Percentiles rank a stretch among this genome's conserved stretches.
Evolutionary conservation across 2,888 invertebrate species (phyloP).

Genomic region (Drosophila macrothrix): DNA sequence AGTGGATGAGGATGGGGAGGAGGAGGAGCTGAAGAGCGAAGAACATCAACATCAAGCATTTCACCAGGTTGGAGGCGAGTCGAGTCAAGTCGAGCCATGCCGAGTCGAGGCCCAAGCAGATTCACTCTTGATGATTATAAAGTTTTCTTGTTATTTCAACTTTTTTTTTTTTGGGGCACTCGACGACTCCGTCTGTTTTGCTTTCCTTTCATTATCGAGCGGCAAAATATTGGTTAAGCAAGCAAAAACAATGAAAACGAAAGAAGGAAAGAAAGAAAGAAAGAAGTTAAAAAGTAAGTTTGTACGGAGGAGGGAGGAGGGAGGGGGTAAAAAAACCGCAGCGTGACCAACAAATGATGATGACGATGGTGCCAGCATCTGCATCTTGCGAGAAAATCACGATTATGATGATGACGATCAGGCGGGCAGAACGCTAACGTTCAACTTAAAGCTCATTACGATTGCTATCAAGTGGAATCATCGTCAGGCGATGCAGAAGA

Average conservation of each 20-base stretch:
- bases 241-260: conserved; percentile 78
- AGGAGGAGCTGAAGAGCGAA: conserved; percentile 26
- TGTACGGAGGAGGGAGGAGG: conserved; percentile 3
- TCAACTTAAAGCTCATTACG: conserved; percentile 71
- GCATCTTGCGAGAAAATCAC: conserved; percentile 66
- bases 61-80: conserved; percentile 56
- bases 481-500: conserved; percentile 25
- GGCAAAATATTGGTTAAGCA: conserved; percentile 80
- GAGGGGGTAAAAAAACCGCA: conserved; percentile 48
- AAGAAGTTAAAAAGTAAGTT: conserved; percentile 55
- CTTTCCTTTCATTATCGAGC: conserved; percentile 81
- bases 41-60: conserved; percentile 47
- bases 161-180: conserved; percentile 47
- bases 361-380: conserved; percentile 72
- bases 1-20: conserved; percentile 9
- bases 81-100: conserved; percentile 4
- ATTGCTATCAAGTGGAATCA: conserved; percentile 65
- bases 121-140: conserved; percentile 80
- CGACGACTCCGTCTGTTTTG: conserved; percentile 57
- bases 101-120: conserved; percentile 56
- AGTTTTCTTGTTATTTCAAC: conserved; percentile 62
- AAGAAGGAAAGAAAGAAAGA: conserved; percentile 54
- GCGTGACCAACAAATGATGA: conserved; percentile 77
- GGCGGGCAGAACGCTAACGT: conserved; percentile 62
- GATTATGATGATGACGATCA: conserved; percentile 74